phyloP scores from a whole-genome alignment of 2,888 invertebrate genomes.

The Acanthococcus lagerstroemiae region DNA sequence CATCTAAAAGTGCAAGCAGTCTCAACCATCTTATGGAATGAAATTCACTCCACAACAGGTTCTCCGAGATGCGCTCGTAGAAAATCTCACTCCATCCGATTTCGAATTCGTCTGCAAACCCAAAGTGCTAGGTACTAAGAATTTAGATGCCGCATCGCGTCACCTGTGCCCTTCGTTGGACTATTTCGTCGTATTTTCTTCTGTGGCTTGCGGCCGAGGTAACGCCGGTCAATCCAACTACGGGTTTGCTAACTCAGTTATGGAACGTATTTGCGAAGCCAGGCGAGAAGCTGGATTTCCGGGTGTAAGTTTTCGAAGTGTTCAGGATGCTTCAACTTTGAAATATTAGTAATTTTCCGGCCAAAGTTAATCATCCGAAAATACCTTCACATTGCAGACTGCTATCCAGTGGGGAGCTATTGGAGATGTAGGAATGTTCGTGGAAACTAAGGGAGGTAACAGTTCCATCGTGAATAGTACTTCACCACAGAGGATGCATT shows the following conservation, averaged over 20 bases:
- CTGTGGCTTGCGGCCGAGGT: constrained; percentile 90
- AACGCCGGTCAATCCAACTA: constrained; percentile 95
- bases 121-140: constrained; percentile 75
- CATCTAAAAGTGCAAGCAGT: not conserved
- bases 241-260: constrained; percentile 89
- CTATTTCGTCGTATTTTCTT: constrained; percentile 92
- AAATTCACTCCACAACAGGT: constrained; percentile 47
- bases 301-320: constrained; percentile 42
- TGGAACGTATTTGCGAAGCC: constrained; percentile 88
- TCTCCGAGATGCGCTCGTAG: constrained; percentile 72
- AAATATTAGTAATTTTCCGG: too few species aligned
- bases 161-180: constrained; percentile 67
- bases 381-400: constrained; percentile 39
- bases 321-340: not conserved
- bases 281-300: constrained; percentile 74
- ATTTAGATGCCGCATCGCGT: constrained; percentile 70
- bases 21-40: not conserved
- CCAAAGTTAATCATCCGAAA: too few species aligned
- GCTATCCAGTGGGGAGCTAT: constrained; percentile 99
- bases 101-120: constrained; percentile 72
- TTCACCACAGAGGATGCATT: constrained; percentile 83
- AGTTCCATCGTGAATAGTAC: constrained; percentile 91
- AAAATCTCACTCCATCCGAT: constrained; percentile 69
- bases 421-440: constrained; percentile 87
- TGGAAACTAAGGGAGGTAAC: constrained; percentile 80